Percentiles rank a stretch among this genome's conserved stretches.
Conservation (phyloP, 2,888 invertebrate species). For the Xylota sylvarum region DNA sequence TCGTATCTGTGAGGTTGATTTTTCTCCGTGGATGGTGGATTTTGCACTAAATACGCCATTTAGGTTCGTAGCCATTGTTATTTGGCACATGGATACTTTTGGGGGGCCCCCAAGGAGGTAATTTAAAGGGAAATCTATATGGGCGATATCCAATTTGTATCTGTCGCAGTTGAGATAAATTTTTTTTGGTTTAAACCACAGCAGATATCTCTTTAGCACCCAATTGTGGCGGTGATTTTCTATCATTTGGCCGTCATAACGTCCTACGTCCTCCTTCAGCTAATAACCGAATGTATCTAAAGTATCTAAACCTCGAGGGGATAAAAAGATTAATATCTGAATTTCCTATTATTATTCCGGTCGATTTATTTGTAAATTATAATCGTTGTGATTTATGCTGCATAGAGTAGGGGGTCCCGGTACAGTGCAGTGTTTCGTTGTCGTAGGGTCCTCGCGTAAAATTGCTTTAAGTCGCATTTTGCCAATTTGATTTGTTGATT, state of each 20-base stretch:
- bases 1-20: conserved; percentile 38
- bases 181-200: conserved; percentile 6
- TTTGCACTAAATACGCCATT: conserved; percentile 68
- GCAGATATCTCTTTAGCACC: conserved; percentile 74
- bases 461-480: conserved; percentile 50
- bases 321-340: conserved; percentile 73
- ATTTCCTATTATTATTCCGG: conserved; percentile 73
- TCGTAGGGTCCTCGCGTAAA: conserved; percentile 13
- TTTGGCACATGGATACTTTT: conserved; percentile 31
- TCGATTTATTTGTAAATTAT: conserved; percentile 75
- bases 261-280: conserved; percentile 52
- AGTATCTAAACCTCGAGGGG: conserved; percentile 42
- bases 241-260: conserved; percentile 75
- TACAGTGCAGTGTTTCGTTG: conserved; percentile 6
- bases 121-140: conserved; percentile 76
- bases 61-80: conserved; percentile 47
- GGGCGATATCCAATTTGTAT: conserved; percentile 76
- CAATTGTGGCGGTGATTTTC: conserved; percentile 75
- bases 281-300: conserved; percentile 52
- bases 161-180: conserved; percentile 66
- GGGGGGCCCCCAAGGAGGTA: conserved; percentile 35
- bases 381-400: conserved; percentile 64
- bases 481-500: conserved; percentile 69
- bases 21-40: conserved; percentile 42
- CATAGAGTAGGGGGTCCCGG: neutral